Evolutionary conservation across 2,888 invertebrate species (phyloP), one percentile per base, ranked within the genome.

Genomic region (Coleophora flavipennella): DNA sequence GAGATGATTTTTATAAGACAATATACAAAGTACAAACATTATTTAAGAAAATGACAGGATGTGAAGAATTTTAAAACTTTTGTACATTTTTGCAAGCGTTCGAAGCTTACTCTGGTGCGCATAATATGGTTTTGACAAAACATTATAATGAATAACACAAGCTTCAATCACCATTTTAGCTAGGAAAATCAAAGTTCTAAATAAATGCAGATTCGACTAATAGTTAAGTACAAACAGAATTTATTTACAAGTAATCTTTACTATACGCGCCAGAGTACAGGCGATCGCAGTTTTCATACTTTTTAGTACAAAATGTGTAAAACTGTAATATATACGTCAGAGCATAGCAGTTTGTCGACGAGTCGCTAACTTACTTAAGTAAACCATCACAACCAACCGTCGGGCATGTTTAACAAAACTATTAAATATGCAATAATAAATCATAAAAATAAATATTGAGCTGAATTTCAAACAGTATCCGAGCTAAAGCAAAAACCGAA

Each of bases 331-430:
- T 60, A 59, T 56, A 64, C 56, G 63, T 62, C 62, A 69, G 68
- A 72, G 60, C 67, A 64, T 63, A 20, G 20, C 20, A 63, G 67
- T 68, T 73, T 69, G 74, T 67, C 68, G 70, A 72, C 74, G 71
- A 74, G 67, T 76, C 67, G 58, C 70, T 79, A 77, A 78, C 77
- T 83, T 81, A 84, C 79, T 79, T 83, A 83, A 80, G 81, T 84
- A 84, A 81, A 79, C 75, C 81, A 78, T 84, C 83, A 84, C 83
- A 84, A 84, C 83, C 83, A 81, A 79, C 80, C 80, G 74, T 80
- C 81, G 80, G 83, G 80, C 83, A 72, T 73, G 71, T 73, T 74
- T 62, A 81, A 77, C 72, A 63, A 75, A 78, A 70, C 54, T n/a
- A n/a, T n/a, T n/a, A 65, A 69, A 62, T 66, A 72, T 62, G 59